A percentile compares a stretch with the other conserved stretches of the same genome.
Conservation (phyloP, 2,113 vertebrate genomes). For the Empidonax traillii region DNA sequence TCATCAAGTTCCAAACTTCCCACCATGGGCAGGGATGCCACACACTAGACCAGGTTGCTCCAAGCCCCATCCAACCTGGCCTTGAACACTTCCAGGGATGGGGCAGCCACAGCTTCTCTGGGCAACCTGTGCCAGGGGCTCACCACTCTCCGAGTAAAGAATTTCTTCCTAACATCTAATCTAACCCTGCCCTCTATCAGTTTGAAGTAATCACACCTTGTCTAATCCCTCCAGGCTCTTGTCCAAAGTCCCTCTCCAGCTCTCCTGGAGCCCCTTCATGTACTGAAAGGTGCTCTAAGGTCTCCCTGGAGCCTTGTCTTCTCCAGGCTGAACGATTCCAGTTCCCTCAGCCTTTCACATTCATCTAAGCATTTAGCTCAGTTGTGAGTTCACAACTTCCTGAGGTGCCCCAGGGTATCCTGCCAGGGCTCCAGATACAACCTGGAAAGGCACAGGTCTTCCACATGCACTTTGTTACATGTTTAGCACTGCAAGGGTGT, state of each 20-base stretch:
- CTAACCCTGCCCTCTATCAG: neutral
- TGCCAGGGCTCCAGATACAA: neutral
- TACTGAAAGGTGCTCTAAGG: neutral
- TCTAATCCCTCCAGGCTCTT: neutral
- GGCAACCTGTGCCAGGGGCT: neutral
- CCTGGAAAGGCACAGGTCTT: neutral
- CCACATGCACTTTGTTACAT: neutral
- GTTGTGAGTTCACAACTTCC: neutral
- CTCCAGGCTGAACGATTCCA: neutral
- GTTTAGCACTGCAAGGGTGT: neutral
- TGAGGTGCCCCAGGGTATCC: neutral
- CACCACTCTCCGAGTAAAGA: neutral
- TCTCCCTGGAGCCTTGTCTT: neutral
- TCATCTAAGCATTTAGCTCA: neutral
- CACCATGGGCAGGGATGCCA: neutral
- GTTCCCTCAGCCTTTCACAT: neutral
- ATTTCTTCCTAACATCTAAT: neutral
- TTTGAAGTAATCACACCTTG: neutral
- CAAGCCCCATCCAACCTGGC: rapidly evolving
- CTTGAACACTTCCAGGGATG: neutral
- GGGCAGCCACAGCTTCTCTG: neutral
- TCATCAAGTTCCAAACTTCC: neutral
- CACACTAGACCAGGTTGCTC: neutral
- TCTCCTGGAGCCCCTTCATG: neutral
- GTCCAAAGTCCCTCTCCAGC: neutral